Evolutionary conservation across 2,113 vertebrate species (phyloP).

Genomic region (Mus musculus): GRCm39 chr3:115442001-115442500

Average conservation of each 20-base stretch:
- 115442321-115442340: neutral
- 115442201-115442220: neutral
- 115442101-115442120: neutral
- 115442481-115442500: neutral
- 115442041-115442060: neutral
- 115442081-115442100: neutral
- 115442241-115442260: no score
- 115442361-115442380: neutral
- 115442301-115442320: neutral
- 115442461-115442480: neutral
- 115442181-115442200: neutral
- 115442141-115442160: neutral
- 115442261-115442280: neutral
- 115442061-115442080: neutral
- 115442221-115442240: neutral
- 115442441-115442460: neutral
- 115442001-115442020: neutral
- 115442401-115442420: neutral
- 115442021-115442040: slow-evolving; percentile 14
- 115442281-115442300: neutral
- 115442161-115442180: neutral
- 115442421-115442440: neutral
- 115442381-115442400: neutral
- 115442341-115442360: neutral
- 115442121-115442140: neutral